Conservation (phyloP, 2,797 vertebrate genomes). For the Sarcoramphus papa region DNA sequence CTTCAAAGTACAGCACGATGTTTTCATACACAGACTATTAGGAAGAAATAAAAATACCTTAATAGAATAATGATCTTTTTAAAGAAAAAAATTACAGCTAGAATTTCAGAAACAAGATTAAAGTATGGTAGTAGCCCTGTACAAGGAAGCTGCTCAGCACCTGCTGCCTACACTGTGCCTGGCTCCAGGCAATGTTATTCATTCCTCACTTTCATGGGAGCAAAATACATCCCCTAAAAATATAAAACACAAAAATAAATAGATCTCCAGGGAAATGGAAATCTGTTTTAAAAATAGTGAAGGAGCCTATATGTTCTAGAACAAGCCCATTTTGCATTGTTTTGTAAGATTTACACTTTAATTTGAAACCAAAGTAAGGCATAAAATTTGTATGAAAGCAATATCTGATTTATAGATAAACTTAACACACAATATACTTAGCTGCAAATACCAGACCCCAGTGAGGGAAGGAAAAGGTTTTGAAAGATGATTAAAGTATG, state of each 20-base stretch:
- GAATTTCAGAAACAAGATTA: constrained; percentile 32
- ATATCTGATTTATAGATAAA: constrained; percentile 54
- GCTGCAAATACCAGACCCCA: constrained; percentile 18
- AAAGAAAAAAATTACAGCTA: neutral
- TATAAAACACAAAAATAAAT: constrained; percentile 62
- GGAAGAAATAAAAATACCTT: neutral
- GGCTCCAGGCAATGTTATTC: constrained; percentile 49
- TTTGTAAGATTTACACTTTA: constrained; percentile 60
- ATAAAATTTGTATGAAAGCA: constrained; percentile 58
- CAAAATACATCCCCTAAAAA: constrained; percentile 55
- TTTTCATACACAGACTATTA: neutral
- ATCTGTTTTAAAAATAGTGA: constrained; percentile 43
- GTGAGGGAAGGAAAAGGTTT: constrained; percentile 5
- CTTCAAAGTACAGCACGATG: neutral
- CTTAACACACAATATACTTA: constrained; percentile 30
- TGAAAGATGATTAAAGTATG: constrained; percentile 25
- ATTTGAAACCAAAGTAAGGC: constrained; percentile 47
- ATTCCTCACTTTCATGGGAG: constrained; percentile 39
- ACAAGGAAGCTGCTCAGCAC: constrained; percentile 11
- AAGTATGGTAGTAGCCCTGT: neutral
- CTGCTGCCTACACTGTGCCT: constrained; percentile 48
- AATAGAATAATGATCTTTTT: constrained; percentile 2
- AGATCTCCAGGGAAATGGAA: neutral
- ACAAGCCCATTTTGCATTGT: constrained; percentile 38
- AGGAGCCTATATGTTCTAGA: constrained; percentile 1